Conservation (phyloP, 2,888 invertebrate species). For the Piscicola geometra region DNA sequence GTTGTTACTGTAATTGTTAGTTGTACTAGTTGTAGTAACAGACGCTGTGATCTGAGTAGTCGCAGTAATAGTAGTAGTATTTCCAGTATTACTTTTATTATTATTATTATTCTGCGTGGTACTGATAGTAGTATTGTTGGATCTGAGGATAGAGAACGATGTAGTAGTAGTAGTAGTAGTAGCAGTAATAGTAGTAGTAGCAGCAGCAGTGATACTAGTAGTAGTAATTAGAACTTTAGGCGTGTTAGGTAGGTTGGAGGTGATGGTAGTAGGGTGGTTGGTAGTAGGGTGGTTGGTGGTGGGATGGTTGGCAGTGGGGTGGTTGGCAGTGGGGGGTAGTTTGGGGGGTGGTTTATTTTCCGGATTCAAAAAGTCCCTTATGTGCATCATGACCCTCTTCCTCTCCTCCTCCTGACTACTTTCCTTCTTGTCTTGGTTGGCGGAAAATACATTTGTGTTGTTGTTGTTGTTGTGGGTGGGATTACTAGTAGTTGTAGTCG, state of each 20-base stretch:
- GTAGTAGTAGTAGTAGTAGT: constrained; percentile 39
- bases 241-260: no score
- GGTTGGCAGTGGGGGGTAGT: neutral
- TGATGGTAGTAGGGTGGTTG: no score
- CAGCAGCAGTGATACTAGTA: constrained; percentile 32
- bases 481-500: neutral
- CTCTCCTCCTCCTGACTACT: constrained; percentile 50
- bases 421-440: constrained; percentile 35
- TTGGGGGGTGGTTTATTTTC: constrained; percentile 40
- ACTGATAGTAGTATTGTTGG: constrained; percentile 38
- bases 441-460: neutral
- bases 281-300: no score
- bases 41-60: constrained; percentile 28
- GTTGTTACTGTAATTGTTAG: neutral
- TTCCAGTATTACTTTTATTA: constrained; percentile 38
- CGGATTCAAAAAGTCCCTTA: constrained; percentile 51
- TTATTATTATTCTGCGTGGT: constrained; percentile 37
- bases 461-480: constrained; percentile 2
- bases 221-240: neutral
- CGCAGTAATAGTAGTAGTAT: constrained; percentile 35
- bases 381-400: constrained; percentile 50
- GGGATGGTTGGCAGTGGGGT: no score
- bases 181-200: constrained; percentile 39
- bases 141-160: constrained; percentile 37
- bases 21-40: constrained; percentile 23